These are phyloP conservation scores for Hippocampus zosterae DNA, from an alignment of 2,113 vertebrate genomes.

Conservation along the genomic window DNA sequence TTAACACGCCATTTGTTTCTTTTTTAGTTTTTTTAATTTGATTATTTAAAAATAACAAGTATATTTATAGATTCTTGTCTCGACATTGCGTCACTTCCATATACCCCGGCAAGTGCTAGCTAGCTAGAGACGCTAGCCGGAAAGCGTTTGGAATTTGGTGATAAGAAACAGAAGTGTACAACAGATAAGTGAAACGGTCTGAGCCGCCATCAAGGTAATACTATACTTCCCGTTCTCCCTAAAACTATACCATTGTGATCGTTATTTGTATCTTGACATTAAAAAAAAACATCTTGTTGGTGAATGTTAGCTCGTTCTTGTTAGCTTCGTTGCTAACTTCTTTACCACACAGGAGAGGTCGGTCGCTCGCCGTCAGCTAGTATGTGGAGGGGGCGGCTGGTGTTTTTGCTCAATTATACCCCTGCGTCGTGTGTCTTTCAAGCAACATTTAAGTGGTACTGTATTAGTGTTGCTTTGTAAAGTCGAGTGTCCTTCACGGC, in stretches of 20 bases:
- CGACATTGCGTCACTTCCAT: conserved; percentile 42
- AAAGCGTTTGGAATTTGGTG: conserved; percentile 31
- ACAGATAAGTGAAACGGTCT: conserved; percentile 30
- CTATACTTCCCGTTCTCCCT: fast-evolving
- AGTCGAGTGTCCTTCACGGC: not conserved
- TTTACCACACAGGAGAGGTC: not conserved
- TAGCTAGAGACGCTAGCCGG: conserved; percentile 26
- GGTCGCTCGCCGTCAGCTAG: not conserved
- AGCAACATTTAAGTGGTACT: not conserved
- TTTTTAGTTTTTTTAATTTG: not conserved
- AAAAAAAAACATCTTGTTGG: not conserved
- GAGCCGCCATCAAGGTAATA: conserved; percentile 40
- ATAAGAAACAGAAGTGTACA: conserved; percentile 32
- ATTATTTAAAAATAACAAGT: not conserved
- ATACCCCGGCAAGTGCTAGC: conserved; percentile 32
- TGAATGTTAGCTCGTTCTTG: conserved; percentile 29
- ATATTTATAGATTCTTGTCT: conserved; percentile 21
- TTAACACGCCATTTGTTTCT: too few relatives aligned
- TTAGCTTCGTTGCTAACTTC: conserved; percentile 13
- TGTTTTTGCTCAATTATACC: not conserved
- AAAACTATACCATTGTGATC: not conserved
- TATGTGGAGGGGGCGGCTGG: not conserved
- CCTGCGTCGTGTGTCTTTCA: not conserved
- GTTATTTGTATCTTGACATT: not conserved
- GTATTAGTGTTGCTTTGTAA: not conserved